Evolutionary conservation across 2,113 vertebrate genomes (phyloP).

Genomic region (Pao palembangensis): DNA sequence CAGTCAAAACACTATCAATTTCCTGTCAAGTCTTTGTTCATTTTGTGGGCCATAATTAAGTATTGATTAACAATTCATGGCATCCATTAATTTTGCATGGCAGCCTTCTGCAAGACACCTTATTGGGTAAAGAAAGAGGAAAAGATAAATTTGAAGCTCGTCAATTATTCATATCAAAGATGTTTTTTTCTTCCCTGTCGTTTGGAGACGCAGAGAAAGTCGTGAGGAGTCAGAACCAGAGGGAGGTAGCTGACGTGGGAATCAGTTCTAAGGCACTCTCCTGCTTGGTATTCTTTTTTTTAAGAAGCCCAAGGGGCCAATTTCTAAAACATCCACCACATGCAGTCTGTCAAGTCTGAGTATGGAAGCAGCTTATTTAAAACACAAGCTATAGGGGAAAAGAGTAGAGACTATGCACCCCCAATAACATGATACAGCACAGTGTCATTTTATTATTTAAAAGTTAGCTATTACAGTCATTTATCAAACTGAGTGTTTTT

Average conservation of each 20-base stretch:
- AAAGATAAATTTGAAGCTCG: slow-evolving; percentile 69
- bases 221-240: slow-evolving; percentile 24
- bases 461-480: too few species aligned
- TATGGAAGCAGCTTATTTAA: slow-evolving; percentile 33
- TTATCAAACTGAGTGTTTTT: too few species aligned
- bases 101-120: slow-evolving; percentile 52
- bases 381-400: slow-evolving; percentile 18
- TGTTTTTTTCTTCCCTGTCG: slow-evolving; percentile 43
- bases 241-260: slow-evolving; percentile 36
- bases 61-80: slow-evolving; percentile 76
- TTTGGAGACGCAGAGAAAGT: slow-evolving; percentile 28
- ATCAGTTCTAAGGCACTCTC: slow-evolving; percentile 28
- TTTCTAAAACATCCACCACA: slow-evolving; percentile 51
- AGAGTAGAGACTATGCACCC: not conserved
- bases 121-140: slow-evolving; percentile 65
- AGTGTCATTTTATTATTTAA: too few species aligned
- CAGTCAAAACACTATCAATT: slow-evolving; percentile 73
- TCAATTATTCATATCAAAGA: slow-evolving; percentile 72
- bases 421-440: too few species aligned
- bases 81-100: slow-evolving; percentile 63
- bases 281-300: slow-evolving; percentile 36
- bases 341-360: slow-evolving; percentile 34
- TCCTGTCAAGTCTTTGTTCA: slow-evolving; percentile 54
- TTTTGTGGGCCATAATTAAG: slow-evolving; percentile 68
- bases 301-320: slow-evolving; percentile 51